Percentiles rank a stretch among this genome's conserved stretches.
Evolutionary conservation across 2,888 invertebrate genomes (phyloP).

Genomic region (Furcula furcula): DNA sequence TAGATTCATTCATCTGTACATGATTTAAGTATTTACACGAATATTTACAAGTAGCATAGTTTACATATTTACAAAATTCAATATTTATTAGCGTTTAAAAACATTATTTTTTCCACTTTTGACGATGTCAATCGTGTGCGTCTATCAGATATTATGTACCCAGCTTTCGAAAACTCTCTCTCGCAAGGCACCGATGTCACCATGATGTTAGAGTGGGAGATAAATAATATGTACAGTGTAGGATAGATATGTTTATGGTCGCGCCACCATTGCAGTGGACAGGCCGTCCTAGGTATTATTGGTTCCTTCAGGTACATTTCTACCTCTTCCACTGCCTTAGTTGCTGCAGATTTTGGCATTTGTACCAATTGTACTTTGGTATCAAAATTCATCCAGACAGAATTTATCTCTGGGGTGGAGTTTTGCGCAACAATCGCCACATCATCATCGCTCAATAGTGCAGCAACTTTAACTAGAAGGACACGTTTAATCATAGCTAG

Average conservation of each 20-base stretch:
- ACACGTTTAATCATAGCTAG: background rate
- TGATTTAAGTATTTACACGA: too few species aligned
- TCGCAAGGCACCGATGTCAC: too few species aligned
- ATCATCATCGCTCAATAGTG: background rate
- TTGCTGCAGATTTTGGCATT: background rate
- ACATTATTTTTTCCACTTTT: too few species aligned
- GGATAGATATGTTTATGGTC: background rate
- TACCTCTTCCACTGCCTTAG: background rate
- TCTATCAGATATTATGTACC: too few species aligned
- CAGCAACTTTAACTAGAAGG: background rate
- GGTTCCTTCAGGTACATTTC: background rate
- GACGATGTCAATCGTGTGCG: too few species aligned
- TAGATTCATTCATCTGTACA: too few species aligned
- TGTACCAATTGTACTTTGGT: background rate
- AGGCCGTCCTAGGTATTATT: background rate
- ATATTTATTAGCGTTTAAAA: too few species aligned
- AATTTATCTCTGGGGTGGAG: background rate
- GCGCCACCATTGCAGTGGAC: background rate
- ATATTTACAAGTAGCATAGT: too few species aligned
- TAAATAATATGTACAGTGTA: too few species aligned
- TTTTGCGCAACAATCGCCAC: background rate
- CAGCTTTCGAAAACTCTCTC: too few species aligned
- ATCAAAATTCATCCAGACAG: background rate
- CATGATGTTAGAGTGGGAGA: too few species aligned
- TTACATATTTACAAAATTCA: too few species aligned